Evolutionary conservation across 2,797 vertebrate species (phyloP).

Genomic region (Pristis pectinata): DNA sequence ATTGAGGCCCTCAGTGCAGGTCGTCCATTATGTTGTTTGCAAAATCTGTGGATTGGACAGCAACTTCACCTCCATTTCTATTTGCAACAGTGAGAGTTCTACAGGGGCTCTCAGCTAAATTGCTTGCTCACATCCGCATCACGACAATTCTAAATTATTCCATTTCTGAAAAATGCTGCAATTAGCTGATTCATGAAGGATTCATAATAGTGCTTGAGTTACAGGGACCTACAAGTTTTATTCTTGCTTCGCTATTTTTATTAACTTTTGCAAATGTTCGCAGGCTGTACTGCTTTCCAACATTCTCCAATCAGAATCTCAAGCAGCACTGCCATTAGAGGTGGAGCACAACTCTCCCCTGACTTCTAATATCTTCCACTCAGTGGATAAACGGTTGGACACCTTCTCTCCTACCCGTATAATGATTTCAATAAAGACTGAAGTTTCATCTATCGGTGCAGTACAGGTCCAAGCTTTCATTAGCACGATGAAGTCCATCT

Average conservation of each 20-base stretch:
- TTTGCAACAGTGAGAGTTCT: background rate
- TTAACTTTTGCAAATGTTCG: background rate
- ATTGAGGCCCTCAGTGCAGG: background rate
- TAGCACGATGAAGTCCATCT: too few species aligned
- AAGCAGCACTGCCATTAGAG: background rate
- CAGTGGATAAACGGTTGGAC: background rate
- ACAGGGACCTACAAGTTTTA: background rate
- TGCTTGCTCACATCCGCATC: background rate
- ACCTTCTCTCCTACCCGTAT: background rate
- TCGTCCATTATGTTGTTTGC: background rate
- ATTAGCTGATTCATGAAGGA: slow-evolving; percentile 17
- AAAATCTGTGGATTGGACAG: background rate
- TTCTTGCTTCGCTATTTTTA: background rate
- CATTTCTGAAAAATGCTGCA: background rate
- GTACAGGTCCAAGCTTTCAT: too few species aligned
- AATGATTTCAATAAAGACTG: background rate
- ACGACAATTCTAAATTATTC: slow-evolving; percentile 2
- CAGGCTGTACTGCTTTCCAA: too few species aligned
- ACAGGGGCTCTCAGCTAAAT: background rate
- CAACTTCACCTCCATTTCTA: background rate
- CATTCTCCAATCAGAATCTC: background rate
- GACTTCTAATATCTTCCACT: background rate
- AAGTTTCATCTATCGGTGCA: background rate
- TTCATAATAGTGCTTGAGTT: background rate
- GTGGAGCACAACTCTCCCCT: background rate